Conservation (phyloP, 2,888 invertebrate genomes). For the Phrixothrix hirtus region DNA sequence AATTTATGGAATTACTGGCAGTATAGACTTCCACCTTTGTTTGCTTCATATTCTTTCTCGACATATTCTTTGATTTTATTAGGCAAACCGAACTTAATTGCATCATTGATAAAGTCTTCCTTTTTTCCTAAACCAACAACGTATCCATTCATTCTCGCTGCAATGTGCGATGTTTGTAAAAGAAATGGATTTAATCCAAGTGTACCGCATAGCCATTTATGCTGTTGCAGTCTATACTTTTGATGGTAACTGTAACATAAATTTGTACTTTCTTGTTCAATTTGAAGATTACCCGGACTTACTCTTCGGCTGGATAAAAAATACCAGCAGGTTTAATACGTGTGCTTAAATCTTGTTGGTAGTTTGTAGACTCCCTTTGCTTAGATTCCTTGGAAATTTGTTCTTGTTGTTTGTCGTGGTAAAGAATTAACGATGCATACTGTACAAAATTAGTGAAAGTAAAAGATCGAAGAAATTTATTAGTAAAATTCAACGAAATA, state of each 20-base stretch:
- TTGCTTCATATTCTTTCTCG: conserved; percentile 69
- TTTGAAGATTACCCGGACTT: conserved; percentile 55
- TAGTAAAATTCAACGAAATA: too few relatives aligned
- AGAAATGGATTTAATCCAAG: conserved; percentile 68
- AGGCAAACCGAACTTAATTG: conserved; percentile 67
- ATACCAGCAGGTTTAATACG: conserved; percentile 76
- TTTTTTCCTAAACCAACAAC: conserved; percentile 76
- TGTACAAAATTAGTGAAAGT: too few relatives aligned
- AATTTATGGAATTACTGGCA: too few relatives aligned
- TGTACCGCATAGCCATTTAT: conserved; percentile 73
- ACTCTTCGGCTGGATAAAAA: conserved; percentile 95
- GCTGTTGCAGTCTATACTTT: conserved; percentile 88
- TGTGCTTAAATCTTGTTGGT: conserved; percentile 69
- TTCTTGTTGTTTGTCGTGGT: conserved; percentile 85
- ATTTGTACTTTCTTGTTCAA: neutral
- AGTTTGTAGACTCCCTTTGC: conserved; percentile 59
- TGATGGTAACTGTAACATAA: conserved; percentile 86
- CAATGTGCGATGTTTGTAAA: conserved; percentile 77
- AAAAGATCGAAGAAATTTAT: too few relatives aligned
- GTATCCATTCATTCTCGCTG: conserved; percentile 87
- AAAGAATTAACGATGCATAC: conserved; percentile 90
- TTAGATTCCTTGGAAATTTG: conserved; percentile 69
- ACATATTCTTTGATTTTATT: conserved; percentile 77
- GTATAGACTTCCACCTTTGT: conserved; percentile 75
- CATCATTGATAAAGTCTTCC: conserved; percentile 75